These are phyloP conservation scores for Lethocerus indicus DNA, from an alignment of 1,140 invertebrate genomes.

Conservation along the genomic window DNA sequence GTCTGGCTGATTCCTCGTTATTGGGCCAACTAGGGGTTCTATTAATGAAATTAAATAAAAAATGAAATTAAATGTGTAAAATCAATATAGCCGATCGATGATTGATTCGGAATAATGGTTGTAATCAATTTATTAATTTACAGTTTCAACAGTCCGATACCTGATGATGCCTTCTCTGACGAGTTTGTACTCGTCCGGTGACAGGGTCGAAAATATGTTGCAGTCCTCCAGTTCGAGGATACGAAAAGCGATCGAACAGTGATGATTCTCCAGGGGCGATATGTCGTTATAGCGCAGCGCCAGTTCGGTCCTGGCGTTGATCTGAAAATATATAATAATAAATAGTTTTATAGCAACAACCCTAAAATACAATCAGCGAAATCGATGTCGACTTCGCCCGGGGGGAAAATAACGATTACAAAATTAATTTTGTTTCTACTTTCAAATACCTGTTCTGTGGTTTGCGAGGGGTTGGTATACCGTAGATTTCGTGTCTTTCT, in stretches of 20 bases:
- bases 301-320: constrained; percentile 70
- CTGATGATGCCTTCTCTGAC: constrained; percentile 63
- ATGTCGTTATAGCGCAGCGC: constrained; percentile 79
- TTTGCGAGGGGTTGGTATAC: no score
- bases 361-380: no score
- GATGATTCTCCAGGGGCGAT: constrained; percentile 76
- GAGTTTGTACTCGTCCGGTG: constrained; percentile 36
- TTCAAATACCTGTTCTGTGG: no score
- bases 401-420: neutral
- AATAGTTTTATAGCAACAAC: neutral
- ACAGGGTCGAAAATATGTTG: constrained; percentile 57
- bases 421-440: neutral
- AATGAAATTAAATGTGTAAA: no score
- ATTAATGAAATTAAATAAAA: no score
- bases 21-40: no score
- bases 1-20: no score
- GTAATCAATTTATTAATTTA: no score
- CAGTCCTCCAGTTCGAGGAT: constrained; percentile 57
- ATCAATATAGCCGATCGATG: no score
- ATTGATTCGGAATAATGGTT: no score
- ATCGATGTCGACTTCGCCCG: neutral
- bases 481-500: no score
- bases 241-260: constrained; percentile 72
- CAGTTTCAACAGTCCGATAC: neutral
- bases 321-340: constrained; percentile 42